A percentile compares a stretch with the other conserved stretches of the same genome.
phyloP scores from a whole-genome alignment of 2,797 vertebrate genomes.

The Danio tinwini region DNA sequence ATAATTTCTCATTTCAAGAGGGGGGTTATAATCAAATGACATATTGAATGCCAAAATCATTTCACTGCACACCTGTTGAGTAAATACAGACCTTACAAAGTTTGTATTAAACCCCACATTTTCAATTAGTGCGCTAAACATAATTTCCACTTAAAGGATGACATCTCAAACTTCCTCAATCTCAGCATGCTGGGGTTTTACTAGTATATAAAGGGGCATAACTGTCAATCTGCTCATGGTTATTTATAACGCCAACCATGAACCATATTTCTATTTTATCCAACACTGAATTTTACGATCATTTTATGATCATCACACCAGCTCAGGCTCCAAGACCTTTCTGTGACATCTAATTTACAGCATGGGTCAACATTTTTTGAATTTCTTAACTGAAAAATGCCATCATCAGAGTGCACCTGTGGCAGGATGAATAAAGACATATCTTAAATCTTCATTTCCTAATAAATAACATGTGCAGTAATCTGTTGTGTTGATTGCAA shows the following conservation, averaged over 20 bases:
- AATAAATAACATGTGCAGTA: neutral
- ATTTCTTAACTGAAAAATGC: neutral
- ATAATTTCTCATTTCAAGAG: constrained; percentile 4
- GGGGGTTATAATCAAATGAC: neutral
- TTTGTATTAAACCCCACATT: neutral
- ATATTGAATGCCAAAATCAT: neutral
- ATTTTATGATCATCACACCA: constrained; percentile 28
- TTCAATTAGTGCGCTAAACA: neutral
- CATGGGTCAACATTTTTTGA: constrained; percentile 23
- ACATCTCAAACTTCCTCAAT: neutral
- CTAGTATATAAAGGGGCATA: constrained; percentile 11
- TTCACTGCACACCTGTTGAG: neutral
- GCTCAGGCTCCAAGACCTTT: constrained; percentile 18
- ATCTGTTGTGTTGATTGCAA: neutral
- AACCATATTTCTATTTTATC: constrained; percentile 48
- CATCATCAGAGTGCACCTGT: neutral
- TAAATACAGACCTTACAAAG: neutral
- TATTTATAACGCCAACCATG: constrained; percentile 26
- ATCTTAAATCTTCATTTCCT: neutral
- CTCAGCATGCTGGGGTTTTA: constrained; percentile 1
- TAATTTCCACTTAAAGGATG: neutral
- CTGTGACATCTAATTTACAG: constrained; percentile 37
- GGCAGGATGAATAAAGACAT: neutral
- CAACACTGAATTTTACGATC: constrained; percentile 41
- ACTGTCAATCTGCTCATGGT: constrained; percentile 25